A percentile compares a stretch with the other conserved stretches of the same genome.
Conservation (phyloP, 2,888 invertebrate genomes). For the Hydriomena furcata region DNA sequence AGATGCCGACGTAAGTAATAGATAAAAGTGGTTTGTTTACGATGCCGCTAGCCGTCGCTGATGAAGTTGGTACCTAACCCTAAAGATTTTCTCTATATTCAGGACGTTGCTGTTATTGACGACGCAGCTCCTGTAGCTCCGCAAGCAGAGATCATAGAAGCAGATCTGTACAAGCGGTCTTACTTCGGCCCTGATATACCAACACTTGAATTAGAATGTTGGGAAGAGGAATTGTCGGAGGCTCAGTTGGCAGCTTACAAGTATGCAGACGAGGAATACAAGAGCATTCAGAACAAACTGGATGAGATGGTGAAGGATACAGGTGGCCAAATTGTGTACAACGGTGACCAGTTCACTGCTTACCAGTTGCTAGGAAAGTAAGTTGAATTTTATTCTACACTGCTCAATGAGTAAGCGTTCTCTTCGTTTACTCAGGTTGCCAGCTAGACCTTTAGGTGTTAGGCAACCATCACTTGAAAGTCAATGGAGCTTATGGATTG, state of each 20-base stretch:
- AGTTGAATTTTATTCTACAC: constrained; percentile 45
- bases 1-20: constrained; percentile 25
- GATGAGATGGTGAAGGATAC: constrained; percentile 83
- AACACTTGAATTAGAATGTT: constrained; percentile 87
- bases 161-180: constrained; percentile 72
- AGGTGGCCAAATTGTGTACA: constrained; percentile 86
- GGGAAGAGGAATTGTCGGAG: constrained; percentile 88
- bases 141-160: constrained; percentile 76
- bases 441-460: too few relatives aligned
- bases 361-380: constrained; percentile 85
- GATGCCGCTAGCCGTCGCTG: neutral
- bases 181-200: constrained; percentile 81
- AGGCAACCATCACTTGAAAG: too few relatives aligned
- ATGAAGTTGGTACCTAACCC: constrained; percentile 10
- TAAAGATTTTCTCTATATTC: constrained; percentile 21
- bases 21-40: constrained; percentile 3
- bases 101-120: constrained; percentile 45
- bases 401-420: neutral
- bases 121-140: constrained; percentile 47
- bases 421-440: too few relatives aligned
- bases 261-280: constrained; percentile 86
- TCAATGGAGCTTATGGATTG: too few relatives aligned
- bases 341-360: constrained; percentile 86
- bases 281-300: constrained; percentile 84
- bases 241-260: constrained; percentile 85